phyloP scores from a whole-genome alignment of 1,140 invertebrate species.

The Gryllus bimaculatus region DNA sequence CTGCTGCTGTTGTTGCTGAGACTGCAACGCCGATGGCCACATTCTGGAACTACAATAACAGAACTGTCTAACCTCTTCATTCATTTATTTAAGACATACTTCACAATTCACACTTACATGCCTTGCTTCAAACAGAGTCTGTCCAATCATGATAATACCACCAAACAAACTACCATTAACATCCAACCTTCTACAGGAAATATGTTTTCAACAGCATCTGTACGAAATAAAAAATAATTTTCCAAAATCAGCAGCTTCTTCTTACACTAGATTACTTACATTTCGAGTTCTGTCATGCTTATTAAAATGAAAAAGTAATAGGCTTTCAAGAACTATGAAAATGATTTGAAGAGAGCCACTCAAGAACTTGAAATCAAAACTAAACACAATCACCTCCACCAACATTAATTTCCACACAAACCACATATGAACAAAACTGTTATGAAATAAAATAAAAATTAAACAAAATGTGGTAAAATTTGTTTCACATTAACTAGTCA shows the following conservation, averaged over 20 bases:
- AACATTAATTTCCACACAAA: too few species aligned
- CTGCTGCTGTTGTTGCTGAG: slow-evolving; percentile 5
- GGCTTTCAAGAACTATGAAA: not conserved
- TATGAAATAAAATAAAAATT: too few species aligned
- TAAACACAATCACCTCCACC: too few species aligned
- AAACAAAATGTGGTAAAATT: too few species aligned
- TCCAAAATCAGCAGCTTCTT: not conserved
- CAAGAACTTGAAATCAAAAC: too few species aligned
- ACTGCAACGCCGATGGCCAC: slow-evolving; percentile 16
- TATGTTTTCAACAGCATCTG: not conserved
- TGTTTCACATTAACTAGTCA: too few species aligned
- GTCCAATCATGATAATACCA: not conserved
- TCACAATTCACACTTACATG: not conserved
- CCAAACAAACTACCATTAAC: not conserved
- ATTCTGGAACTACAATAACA: slow-evolving; percentile 14
- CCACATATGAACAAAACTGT: too few species aligned
- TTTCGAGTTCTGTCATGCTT: not conserved
- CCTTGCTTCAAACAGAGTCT: not conserved
- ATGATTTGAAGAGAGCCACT: not conserved
- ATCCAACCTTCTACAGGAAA: not conserved
- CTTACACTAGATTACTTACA: not conserved
- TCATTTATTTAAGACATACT: not conserved
- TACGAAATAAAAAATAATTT: not conserved
- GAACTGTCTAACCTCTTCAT: not conserved
- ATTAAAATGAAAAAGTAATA: not conserved